phyloP scores from a whole-genome alignment of 2,113 vertebrate genomes.

The Pseudopodoces humilis region DNA sequence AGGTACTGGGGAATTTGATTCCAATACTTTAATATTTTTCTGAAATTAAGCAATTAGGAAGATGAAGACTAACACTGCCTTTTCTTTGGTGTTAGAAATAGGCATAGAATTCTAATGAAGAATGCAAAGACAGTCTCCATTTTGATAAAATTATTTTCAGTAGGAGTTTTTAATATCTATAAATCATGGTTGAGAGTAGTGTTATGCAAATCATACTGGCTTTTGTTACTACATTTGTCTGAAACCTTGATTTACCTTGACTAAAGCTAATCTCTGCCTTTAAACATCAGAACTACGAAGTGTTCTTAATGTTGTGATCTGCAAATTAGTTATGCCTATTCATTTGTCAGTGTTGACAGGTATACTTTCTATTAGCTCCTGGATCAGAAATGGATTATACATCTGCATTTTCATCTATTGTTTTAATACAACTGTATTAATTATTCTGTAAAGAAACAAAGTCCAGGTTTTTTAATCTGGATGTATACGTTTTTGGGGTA shows the following conservation, averaged over 20 bases:
- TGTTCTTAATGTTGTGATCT: conserved; percentile 40
- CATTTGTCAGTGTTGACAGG: conserved; percentile 69
- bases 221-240: not conserved
- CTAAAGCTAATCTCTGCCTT: not conserved
- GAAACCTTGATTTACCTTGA: not conserved
- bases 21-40: not conserved
- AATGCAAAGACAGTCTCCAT: not conserved
- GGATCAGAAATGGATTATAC: conserved; percentile 44
- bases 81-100: not conserved
- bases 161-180: not conserved
- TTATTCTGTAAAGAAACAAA: conserved; percentile 32
- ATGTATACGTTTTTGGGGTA: not conserved
- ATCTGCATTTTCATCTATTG: conserved; percentile 21
- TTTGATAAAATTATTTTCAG: not conserved
- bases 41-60: not conserved
- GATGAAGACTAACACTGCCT: not conserved
- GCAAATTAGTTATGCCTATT: conserved; percentile 45
- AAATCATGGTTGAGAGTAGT: not conserved
- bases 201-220: not conserved
- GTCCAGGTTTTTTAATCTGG: not conserved
- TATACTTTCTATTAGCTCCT: conserved; percentile 58
- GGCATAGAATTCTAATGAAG: not conserved
- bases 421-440: not conserved
- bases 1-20: not conserved
- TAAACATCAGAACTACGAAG: not conserved